Evolutionary conservation across 2,113 vertebrate genomes (phyloP).

Genomic region (Ranitomeya variabilis): DNA sequence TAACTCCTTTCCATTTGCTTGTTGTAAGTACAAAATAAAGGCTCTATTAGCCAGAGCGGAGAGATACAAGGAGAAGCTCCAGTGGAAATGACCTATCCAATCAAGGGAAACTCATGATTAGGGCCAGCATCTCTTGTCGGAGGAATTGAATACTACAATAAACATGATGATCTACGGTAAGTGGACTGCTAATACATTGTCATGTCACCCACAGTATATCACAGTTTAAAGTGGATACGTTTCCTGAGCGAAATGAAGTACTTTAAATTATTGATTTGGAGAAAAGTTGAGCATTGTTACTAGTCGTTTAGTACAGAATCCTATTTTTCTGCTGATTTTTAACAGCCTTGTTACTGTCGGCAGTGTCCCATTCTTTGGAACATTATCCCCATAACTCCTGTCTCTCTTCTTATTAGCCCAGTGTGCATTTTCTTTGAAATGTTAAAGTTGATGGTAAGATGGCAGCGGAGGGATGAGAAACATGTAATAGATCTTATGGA

Average conservation of each 20-base stretch:
- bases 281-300: neutral
- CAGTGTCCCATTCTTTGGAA: neutral
- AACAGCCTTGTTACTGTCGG: neutral
- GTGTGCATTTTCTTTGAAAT: slow-evolving; percentile 35
- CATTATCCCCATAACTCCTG: slow-evolving; percentile 13
- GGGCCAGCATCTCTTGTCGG: no score
- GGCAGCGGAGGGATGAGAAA: slow-evolving; percentile 14
- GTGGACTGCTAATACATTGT: neutral
- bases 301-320: neutral
- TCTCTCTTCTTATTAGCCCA: slow-evolving; percentile 12
- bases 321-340: neutral
- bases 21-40: no score
- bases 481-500: neutral
- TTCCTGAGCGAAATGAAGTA: no score
- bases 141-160: neutral
- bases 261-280: no score
- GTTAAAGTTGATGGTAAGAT: slow-evolving; percentile 31
- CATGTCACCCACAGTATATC: neutral
- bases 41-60: no score
- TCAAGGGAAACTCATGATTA: no score
- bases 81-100: no score
- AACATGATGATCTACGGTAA: neutral
- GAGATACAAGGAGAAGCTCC: no score
- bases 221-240: neutral
- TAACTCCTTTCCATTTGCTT: no score